Evolutionary conservation across 1,140 invertebrate genomes (phyloP).

Genomic region (Araneus ventricosus): DNA sequence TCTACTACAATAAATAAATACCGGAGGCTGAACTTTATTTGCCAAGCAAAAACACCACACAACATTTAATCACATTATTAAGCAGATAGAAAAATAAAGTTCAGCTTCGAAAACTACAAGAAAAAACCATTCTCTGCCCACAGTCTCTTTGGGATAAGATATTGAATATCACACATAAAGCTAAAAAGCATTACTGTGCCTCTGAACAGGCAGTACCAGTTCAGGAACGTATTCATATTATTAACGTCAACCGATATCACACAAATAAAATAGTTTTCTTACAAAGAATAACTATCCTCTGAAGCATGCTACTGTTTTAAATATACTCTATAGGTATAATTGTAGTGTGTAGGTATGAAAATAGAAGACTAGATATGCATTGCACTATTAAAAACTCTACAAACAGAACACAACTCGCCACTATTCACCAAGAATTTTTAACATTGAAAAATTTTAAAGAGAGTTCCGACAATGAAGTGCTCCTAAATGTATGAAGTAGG

Average conservation of each 20-base stretch:
- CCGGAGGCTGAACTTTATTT: conserved; percentile 67
- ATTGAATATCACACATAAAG: conserved; percentile 42
- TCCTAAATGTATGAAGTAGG: conserved; percentile 34
- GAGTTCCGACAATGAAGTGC: conserved; percentile 53
- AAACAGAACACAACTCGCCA: conserved; percentile 6
- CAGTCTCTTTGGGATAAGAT: conserved; percentile 34
- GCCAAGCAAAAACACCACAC: conserved; percentile 46
- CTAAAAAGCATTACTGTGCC: conserved; percentile 60
- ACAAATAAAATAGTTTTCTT: conserved; percentile 24
- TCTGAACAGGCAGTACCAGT: conserved; percentile 39
- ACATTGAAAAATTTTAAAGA: conserved; percentile 24
- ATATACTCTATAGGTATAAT: conserved; percentile 30
- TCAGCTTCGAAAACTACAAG: conserved; percentile 55
- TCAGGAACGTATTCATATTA: conserved; percentile 24
- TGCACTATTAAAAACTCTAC: conserved; percentile 45
- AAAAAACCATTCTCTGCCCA: conserved; percentile 34
- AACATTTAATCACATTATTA: conserved; percentile 64
- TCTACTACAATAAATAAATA: conserved; percentile 40
- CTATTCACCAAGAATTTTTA: conserved; percentile 30
- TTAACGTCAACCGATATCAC: not conserved
- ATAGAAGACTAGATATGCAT: conserved; percentile 59
- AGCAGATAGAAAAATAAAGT: conserved; percentile 69
- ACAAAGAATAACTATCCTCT: conserved; percentile 33
- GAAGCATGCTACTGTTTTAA: conserved; percentile 31
- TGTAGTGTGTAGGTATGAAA: conserved; percentile 43